These are phyloP conservation scores for Beris morrisii DNA, from an alignment of 2,888 invertebrate species.

Conservation along the genomic window DNA sequence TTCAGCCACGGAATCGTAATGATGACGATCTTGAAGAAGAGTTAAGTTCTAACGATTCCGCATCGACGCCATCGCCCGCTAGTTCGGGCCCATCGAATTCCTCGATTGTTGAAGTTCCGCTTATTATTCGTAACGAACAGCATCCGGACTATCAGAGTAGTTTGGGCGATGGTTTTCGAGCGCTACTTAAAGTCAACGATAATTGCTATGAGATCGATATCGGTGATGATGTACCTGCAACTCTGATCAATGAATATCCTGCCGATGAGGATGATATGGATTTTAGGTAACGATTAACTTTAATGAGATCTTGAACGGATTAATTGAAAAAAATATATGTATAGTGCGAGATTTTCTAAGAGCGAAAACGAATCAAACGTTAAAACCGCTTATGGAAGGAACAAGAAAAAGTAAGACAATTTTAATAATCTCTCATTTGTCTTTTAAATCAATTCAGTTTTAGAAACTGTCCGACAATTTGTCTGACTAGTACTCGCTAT, in stretches of 20 bases:
- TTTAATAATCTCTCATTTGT: no score
- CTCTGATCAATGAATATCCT: neutral
- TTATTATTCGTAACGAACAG: conserved; percentile 7
- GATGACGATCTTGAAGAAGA: neutral
- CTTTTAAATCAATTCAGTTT: no score
- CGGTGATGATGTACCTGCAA: neutral
- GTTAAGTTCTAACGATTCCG: neutral
- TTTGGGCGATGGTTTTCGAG: conserved; percentile 15
- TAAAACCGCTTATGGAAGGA: no score
- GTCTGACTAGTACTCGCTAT: conserved; percentile 16
- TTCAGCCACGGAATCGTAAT: conserved; percentile 12
- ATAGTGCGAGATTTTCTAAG: no score
- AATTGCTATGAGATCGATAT: conserved; percentile 22
- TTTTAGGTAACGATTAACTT: no score
- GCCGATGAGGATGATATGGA: conserved; percentile 2
- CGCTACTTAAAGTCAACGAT: conserved; percentile 16
- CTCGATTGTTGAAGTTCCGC: conserved; percentile 21
- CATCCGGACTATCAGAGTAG: neutral
- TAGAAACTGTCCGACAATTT: conserved; percentile 23
- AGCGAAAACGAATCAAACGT: no score
- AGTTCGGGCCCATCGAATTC: conserved; percentile 3
- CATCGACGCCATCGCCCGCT: neutral
- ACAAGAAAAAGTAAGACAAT: no score
- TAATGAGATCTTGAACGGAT: no score
- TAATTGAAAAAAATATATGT: no score